Conservation (phyloP, 2,888 invertebrate genomes). For the Lampropteryx suffumata region DNA sequence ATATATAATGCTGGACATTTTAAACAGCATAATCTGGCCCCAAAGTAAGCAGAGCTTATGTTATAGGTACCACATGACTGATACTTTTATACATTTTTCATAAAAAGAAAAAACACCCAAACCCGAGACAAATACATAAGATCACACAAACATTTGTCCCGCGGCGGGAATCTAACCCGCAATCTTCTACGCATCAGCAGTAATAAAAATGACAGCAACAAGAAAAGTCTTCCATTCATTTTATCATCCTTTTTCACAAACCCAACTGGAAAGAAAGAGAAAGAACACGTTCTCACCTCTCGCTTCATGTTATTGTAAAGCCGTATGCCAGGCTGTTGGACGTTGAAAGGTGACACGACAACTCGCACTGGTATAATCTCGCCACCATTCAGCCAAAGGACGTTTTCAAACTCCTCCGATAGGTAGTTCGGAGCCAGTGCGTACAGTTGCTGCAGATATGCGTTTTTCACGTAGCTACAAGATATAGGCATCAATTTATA, state of each 20-base stretch:
- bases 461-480: constrained; percentile 87
- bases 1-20: too few species aligned
- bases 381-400: constrained; percentile 87
- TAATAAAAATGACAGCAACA: background rate
- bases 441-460: constrained; percentile 91
- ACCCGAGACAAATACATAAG: too few species aligned
- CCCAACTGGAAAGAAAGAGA: background rate
- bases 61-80: too few species aligned
- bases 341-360: constrained; percentile 85
- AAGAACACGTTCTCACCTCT: constrained; percentile 70
- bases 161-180: too few species aligned
- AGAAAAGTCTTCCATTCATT: background rate
- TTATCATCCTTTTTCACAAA: background rate
- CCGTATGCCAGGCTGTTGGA: constrained; percentile 86
- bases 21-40: too few species aligned
- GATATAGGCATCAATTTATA: too few species aligned
- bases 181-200: too few species aligned
- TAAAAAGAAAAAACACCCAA: too few species aligned
- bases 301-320: constrained; percentile 84
- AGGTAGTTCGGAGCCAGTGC: constrained; percentile 92
- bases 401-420: constrained; percentile 86
- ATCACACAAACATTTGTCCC: too few species aligned
- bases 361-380: constrained; percentile 85
- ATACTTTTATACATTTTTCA: too few species aligned
- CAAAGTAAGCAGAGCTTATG: too few species aligned